These are phyloP conservation scores for Miniopterus natalensis DNA, from an alignment of 2,113 vertebrate species.

Conservation along the genomic window DNA sequence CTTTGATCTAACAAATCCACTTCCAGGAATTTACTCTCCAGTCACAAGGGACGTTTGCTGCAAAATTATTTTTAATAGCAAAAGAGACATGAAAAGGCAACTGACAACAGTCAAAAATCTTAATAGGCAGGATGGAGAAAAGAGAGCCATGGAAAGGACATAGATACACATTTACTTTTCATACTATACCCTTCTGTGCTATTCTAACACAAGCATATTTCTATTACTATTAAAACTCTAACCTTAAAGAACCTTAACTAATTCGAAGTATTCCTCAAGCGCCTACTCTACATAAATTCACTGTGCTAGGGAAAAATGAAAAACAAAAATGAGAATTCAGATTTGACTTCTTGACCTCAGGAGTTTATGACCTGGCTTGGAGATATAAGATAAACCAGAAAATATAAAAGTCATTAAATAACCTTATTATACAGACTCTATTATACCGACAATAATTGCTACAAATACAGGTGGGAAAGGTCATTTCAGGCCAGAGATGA, in stretches of 20 bases:
- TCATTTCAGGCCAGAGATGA: not conserved
- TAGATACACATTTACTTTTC: not conserved
- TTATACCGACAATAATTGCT: not conserved
- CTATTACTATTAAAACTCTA: constrained; percentile 11
- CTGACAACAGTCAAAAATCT: not conserved
- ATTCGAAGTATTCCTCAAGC: not conserved
- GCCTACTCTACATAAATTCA: not conserved
- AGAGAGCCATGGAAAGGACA: not conserved
- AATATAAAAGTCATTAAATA: not conserved
- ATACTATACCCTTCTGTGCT: not conserved
- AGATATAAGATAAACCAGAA: not conserved
- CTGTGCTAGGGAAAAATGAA: not conserved
- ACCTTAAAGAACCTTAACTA: not conserved
- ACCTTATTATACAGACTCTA: not conserved
- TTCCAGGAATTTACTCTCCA: not conserved
- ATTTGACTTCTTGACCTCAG: constrained; percentile 18
- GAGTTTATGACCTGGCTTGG: not conserved
- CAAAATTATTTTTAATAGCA: not conserved
- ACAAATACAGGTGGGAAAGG: not conserved
- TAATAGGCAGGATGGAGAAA: not conserved
- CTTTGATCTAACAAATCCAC: not conserved
- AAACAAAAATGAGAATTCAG: not conserved
- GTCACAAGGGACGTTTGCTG: not conserved
- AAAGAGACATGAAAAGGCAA: not conserved
- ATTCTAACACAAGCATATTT: not conserved